Evolutionary conservation across 1,140 invertebrate genomes (phyloP), one percentile per base, ranked within the genome.

Genomic region (Zaprionus vittiger): DNA sequence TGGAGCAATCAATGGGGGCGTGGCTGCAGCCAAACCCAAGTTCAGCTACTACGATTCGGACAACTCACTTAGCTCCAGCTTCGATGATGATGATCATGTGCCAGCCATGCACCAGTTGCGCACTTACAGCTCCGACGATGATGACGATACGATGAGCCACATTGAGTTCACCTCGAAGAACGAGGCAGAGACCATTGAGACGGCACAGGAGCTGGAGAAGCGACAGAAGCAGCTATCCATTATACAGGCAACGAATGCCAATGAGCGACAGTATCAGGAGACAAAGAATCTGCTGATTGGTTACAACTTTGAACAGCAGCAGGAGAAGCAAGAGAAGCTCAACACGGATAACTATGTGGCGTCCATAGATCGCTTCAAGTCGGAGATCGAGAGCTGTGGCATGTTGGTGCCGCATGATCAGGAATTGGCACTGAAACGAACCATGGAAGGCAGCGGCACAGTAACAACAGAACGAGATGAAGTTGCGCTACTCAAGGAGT

Each of bases 161-260:
- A 97, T 97, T 79, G 95, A 97, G 70, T 98, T 97, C 81, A 97
- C 95, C 78, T 95, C 96, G 2, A 96, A 97, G 28, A 97, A 97
- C 93, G 95, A 97, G 41, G 97, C 97, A 1, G 97, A 98, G 93
- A 97, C 97, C 0, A 94, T 97, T 1, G 97, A 98, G 95, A 83
- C 89, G 61, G 41, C 93, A 76, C 75, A 92, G 77, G 76, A 94
- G 72, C 80, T 92, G 66, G 81, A 92, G 49, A 85, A 92, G 74
- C 74, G 91, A 5, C 84, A 93, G 24, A 91, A 92, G 57, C 89
- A 93, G 80, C 74, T 93, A 60, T 90, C 91, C 44, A 92, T 93
- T 4, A 92, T 93, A 12, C 93, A 92, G 70, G 93, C 83, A 0
- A 92, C 85, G 2, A 92, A 92, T 67, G 93, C 93, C 34, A 93